These are phyloP conservation scores for Eubucco bourcierii DNA, from an alignment of 2,113 vertebrate genomes.

Conservation along the genomic window DNA sequence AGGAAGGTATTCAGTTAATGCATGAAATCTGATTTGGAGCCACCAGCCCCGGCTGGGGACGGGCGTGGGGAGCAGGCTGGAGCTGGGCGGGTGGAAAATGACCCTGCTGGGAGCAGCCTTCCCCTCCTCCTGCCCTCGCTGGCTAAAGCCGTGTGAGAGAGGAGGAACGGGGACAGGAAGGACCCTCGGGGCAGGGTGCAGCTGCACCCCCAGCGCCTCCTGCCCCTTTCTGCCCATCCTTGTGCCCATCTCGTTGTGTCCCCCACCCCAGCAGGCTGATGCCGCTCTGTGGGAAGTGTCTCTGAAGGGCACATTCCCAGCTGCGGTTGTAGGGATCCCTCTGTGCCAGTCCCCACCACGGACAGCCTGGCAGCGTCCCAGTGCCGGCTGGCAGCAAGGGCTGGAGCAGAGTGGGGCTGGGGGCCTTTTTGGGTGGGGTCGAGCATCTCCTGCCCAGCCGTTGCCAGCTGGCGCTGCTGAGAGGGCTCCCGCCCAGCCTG, in stretches of 20 bases:
- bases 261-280: neutral
- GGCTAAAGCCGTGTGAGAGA: neutral
- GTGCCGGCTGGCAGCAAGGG: neutral
- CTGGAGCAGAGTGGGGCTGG: accelerated
- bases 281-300: neutral
- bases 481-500: neutral
- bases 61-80: neutral
- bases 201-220: neutral
- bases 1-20: neutral
- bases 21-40: constrained; percentile 29
- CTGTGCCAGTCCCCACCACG: accelerated
- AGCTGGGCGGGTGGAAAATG: constrained; percentile 20
- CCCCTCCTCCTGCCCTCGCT: neutral
- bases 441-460: accelerated
- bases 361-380: neutral
- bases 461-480: accelerated
- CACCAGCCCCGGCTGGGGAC: neutral
- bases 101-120: constrained; percentile 41
- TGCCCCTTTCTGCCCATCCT: neutral
- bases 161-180: neutral
- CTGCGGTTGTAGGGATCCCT: neutral
- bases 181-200: neutral
- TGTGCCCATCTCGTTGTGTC: accelerated
- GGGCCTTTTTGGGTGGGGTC: neutral
- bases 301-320: accelerated